These are phyloP conservation scores for Orientallactaga sibirica DNA, from an alignment of 2,797 vertebrate genomes.

Conservation along the genomic window DNA sequence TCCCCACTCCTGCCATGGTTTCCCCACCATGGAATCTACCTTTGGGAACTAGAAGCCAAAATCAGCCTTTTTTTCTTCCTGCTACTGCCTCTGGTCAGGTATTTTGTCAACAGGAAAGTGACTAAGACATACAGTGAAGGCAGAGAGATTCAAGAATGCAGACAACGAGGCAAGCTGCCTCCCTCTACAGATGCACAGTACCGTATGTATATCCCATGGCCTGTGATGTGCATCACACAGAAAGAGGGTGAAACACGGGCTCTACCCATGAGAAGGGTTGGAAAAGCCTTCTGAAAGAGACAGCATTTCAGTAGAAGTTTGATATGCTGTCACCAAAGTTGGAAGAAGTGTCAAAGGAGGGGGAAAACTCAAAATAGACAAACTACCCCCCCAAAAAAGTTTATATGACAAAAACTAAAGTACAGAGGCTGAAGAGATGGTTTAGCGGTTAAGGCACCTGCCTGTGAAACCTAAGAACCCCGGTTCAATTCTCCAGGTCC, in stretches of 20 bases:
- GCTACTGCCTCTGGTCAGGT: no score
- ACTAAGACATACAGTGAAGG: not conserved
- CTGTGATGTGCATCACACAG: not conserved
- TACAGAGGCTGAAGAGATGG: not conserved
- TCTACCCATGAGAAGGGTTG: not conserved
- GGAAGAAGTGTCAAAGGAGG: not conserved
- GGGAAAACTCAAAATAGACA: not conserved
- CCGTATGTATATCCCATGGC: rapidly evolving
- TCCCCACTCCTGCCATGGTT: not conserved
- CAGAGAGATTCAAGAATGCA: not conserved
- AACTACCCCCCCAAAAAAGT: not conserved
- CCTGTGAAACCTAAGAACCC: no score
- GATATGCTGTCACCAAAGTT: not conserved
- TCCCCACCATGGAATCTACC: not conserved
- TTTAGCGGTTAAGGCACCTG: no score
- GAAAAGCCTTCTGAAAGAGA: not conserved
- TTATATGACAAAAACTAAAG: not conserved
- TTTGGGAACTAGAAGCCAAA: not conserved
- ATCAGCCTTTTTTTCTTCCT: not conserved
- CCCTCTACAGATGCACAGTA: rapidly evolving
- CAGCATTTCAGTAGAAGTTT: not conserved
- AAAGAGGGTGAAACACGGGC: not conserved
- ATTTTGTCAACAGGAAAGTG: no score
- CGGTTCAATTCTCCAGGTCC: no score
- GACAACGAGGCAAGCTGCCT: not conserved